A percentile compares a stretch with the other conserved stretches of the same genome.
These are phyloP conservation scores for Neolamprologus ventralis DNA, from an alignment of 2,113 vertebrate genomes.

Conservation along the genomic window DNA sequence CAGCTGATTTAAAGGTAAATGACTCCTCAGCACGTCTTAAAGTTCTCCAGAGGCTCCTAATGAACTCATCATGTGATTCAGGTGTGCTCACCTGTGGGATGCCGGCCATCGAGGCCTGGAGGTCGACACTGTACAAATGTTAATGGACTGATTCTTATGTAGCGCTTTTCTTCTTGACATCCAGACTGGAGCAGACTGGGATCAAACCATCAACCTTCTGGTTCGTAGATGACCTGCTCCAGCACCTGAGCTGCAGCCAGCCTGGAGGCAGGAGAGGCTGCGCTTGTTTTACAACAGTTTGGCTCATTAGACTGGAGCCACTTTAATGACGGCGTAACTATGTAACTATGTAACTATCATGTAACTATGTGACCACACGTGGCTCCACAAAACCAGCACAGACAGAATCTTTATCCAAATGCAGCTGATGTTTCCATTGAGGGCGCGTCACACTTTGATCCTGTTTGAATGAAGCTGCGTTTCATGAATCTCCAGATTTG, in stretches of 20 bases:
- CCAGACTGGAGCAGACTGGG: background rate
- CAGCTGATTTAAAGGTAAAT: background rate
- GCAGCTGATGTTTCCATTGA: background rate
- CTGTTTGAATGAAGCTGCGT: background rate
- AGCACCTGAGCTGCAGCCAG: rapidly evolving
- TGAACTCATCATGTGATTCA: background rate
- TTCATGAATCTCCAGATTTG: background rate
- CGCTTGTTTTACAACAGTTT: background rate
- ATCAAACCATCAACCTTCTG: background rate
- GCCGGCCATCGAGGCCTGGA: background rate
- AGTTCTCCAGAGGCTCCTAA: rapidly evolving
- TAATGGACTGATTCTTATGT: rapidly evolving
- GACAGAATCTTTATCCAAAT: background rate
- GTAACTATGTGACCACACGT: background rate
- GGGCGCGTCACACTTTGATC: background rate
- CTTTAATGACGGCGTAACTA: background rate
- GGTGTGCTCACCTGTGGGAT: rapidly evolving
- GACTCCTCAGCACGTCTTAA: rapidly evolving
- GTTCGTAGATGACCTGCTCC: background rate
- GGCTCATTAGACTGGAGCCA: background rate
- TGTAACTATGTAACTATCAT: no score
- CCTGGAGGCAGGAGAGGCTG: background rate
- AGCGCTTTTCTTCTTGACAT: background rate
- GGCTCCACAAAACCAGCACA: background rate
- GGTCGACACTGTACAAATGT: rapidly evolving